phyloP scores from a whole-genome alignment of 2,113 vertebrate genomes.

The Pseudolaguvia tuberculata region DNA sequence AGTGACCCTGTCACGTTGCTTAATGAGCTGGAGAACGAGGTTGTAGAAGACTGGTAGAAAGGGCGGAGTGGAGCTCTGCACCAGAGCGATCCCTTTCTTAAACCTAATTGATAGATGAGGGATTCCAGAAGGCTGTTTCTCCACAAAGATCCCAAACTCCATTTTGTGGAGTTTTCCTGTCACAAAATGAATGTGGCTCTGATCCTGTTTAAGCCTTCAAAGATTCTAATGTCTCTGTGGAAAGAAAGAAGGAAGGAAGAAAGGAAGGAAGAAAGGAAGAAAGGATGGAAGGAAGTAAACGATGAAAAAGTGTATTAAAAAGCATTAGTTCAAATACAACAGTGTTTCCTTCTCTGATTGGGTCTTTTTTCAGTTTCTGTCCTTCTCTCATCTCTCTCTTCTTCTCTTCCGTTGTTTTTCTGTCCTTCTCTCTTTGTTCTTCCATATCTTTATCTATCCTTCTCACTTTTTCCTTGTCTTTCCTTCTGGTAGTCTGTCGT shows the following conservation, averaged over 20 bases:
- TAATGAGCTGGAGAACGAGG: conserved; percentile 38
- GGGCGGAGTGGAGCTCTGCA: conserved; percentile 20
- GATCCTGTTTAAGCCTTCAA: conserved; percentile 47
- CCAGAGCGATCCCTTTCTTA: conserved; percentile 23
- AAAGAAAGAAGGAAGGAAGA: conserved; percentile 40
- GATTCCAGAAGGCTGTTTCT: conserved; percentile 36
- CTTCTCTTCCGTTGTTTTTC: background rate
- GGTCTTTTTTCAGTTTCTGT: background rate
- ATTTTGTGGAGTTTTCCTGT: conserved; percentile 32
- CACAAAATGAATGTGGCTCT: conserved; percentile 27
- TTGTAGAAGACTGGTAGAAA: background rate
- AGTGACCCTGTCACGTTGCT: conserved; percentile 31
- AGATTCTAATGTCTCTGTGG: conserved; percentile 33
- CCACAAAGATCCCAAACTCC: conserved; percentile 33
- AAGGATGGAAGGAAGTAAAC: background rate
- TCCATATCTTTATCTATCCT: no score
- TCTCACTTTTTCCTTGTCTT: no score
- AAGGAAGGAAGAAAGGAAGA: background rate
- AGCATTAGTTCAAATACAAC: background rate
- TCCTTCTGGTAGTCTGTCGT: background rate
- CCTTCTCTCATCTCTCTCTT: background rate
- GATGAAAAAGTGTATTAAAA: background rate
- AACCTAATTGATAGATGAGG: conserved; percentile 35
- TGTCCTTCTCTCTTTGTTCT: background rate
- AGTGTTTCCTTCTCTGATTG: background rate